These are phyloP conservation scores for Sphaeridia pumilis DNA, from an alignment of 2,888 invertebrate species.

Conservation along the genomic window DNA sequence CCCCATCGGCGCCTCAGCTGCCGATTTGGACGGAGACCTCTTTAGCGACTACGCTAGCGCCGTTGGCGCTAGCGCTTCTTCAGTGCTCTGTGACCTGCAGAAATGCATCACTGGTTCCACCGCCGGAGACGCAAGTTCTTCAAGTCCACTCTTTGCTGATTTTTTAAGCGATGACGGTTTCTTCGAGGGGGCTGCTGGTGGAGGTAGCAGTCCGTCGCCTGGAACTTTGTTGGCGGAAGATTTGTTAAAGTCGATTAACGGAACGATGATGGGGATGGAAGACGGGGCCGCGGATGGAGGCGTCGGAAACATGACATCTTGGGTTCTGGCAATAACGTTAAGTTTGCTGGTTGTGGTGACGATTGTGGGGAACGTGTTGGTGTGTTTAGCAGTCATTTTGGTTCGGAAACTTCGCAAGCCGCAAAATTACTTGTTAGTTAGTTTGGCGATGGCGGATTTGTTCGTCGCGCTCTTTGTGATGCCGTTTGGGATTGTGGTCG, in stretches of 20 bases:
- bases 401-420: slow-evolving; percentile 81
- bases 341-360: slow-evolving; percentile 53
- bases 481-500: slow-evolving; percentile 78
- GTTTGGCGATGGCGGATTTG: slow-evolving; percentile 89
- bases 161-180: neutral
- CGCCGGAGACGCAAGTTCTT: neutral
- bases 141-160: neutral
- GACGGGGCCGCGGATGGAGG: neutral
- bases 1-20: neutral
- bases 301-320: neutral
- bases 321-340: slow-evolving; percentile 45
- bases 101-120: neutral
- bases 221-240: neutral
- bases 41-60: neutral
- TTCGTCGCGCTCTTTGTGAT: slow-evolving; percentile 92
- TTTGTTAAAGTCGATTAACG: too few species aligned
- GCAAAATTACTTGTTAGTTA: slow-evolving; percentile 84
- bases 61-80: neutral
- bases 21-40: neutral
- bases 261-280: neutral
- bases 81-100: neutral
- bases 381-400: slow-evolving; percentile 89
- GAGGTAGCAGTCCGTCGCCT: neutral
- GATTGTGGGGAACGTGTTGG: slow-evolving; percentile 77
- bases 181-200: neutral